phyloP scores from a whole-genome alignment of 2,113 vertebrate genomes.

The western clawed frog (Xenopus tropicalis) region DNA sequence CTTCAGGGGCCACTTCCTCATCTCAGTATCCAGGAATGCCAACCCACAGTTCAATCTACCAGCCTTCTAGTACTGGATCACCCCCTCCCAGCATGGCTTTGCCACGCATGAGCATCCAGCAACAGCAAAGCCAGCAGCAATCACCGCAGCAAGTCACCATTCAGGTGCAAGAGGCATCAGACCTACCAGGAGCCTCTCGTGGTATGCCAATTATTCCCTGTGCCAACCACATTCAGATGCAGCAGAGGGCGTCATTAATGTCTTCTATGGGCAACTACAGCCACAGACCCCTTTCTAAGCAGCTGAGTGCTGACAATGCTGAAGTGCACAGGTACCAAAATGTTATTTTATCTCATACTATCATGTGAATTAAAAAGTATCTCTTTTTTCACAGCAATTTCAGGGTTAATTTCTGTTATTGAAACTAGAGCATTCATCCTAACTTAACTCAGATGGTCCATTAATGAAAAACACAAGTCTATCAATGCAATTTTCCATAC shows the following conservation, averaged over 20 bases:
- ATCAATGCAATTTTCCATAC: too few species aligned
- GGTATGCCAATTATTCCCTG: conserved; percentile 61
- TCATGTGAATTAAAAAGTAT: too few species aligned
- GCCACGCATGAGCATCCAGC: conserved; percentile 73
- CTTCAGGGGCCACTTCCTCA: conserved; percentile 70
- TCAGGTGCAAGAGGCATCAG: conserved; percentile 86
- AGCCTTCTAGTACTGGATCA: conserved; percentile 80
- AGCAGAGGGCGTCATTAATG: conserved; percentile 79
- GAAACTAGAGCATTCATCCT: too few species aligned
- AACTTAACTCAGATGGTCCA: too few species aligned
- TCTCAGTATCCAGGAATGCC: conserved; percentile 82
- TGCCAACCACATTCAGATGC: conserved; percentile 67
- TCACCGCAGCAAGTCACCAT: conserved; percentile 89
- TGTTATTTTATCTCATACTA: not conserved
- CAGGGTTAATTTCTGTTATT: too few species aligned
- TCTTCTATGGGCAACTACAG: conserved; percentile 72
- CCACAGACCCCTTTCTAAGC: conserved; percentile 92
- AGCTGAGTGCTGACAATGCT: conserved; percentile 93
- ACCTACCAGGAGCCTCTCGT: conserved; percentile 64
- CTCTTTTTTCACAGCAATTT: too few species aligned
- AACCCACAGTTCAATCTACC: conserved; percentile 73
- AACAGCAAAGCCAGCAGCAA: conserved; percentile 57
- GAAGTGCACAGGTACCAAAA: conserved; percentile 87
- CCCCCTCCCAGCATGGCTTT: conserved; percentile 76
- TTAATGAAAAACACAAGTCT: too few species aligned